Conservation (phyloP, 2,888 invertebrate species). For the Clivina fossor region DNA sequence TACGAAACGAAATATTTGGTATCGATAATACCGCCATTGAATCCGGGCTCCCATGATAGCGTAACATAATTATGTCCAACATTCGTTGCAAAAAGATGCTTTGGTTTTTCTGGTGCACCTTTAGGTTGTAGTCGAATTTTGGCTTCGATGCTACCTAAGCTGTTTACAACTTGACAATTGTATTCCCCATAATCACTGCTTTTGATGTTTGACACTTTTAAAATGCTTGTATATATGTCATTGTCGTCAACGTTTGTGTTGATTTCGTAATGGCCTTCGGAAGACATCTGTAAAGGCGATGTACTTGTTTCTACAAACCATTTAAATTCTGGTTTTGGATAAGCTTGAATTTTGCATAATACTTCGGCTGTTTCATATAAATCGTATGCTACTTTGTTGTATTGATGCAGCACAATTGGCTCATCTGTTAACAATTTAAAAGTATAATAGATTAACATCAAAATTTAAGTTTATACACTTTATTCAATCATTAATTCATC, state of each 20-base stretch:
- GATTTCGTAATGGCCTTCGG: constrained; percentile 84
- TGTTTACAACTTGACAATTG: constrained; percentile 83
- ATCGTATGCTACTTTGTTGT: constrained; percentile 87
- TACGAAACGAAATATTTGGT: constrained; percentile 88
- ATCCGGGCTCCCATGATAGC: constrained; percentile 84
- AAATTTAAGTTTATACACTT: not conserved
- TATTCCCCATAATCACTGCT: constrained; percentile 91
- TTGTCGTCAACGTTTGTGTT: constrained; percentile 79
- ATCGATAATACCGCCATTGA: constrained; percentile 84
- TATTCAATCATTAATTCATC: no score
- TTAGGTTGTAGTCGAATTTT: constrained; percentile 81
- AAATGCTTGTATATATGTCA: constrained; percentile 80
- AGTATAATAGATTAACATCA: no score
- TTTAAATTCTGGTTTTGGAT: constrained; percentile 89
- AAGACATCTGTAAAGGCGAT: constrained; percentile 74
- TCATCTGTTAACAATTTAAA: constrained; percentile 61
- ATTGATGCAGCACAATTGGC: constrained; percentile 82
- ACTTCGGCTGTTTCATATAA: constrained; percentile 82
- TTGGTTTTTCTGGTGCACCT: constrained; percentile 84
- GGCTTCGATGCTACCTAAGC: constrained; percentile 73
- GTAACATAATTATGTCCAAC: constrained; percentile 79
- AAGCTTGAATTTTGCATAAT: constrained; percentile 85
- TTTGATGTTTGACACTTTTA: constrained; percentile 72
- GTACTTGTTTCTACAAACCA: constrained; percentile 82
- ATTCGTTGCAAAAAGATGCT: constrained; percentile 68